phyloP scores from a whole-genome alignment of 1,140 invertebrate species.

The Ips nitidus region DNA sequence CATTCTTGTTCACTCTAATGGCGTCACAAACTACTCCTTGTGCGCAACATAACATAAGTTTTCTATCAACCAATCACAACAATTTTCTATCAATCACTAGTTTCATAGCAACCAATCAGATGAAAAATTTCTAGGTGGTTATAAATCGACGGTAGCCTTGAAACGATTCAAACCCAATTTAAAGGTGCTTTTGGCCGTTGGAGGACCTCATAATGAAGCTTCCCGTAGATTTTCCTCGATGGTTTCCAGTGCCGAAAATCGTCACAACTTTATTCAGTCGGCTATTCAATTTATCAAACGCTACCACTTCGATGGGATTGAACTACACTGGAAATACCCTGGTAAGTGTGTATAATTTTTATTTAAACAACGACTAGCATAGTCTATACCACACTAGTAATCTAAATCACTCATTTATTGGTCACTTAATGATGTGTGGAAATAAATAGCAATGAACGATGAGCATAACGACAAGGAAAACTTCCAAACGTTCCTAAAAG shows the following conservation, averaged over 20 bases:
- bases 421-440: background rate
- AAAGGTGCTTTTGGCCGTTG: constrained; percentile 59
- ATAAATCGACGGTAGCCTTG: constrained; percentile 56
- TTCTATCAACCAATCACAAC: too few relatives aligned
- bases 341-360: background rate
- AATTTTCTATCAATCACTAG: too few relatives aligned
- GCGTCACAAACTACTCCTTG: too few relatives aligned
- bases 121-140: constrained; percentile 53
- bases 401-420: too few relatives aligned
- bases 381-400: too few relatives aligned
- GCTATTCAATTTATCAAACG: constrained; percentile 59
- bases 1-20: too few relatives aligned
- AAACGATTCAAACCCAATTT: constrained; percentile 56
- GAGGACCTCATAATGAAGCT: constrained; percentile 54
- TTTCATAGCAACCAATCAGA: background rate
- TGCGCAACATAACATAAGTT: too few relatives aligned
- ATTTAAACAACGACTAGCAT: too few relatives aligned
- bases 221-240: constrained; percentile 56
- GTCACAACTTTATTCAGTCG: constrained; percentile 62
- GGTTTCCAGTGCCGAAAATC: constrained; percentile 53
- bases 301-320: constrained; percentile 63
- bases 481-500: constrained; percentile 52
- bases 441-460: constrained; percentile 49
- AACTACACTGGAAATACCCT: constrained; percentile 66
- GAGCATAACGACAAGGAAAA: constrained; percentile 55